phyloP scores from a whole-genome alignment of 2,113 vertebrate species.

The Scomber colias region DNA sequence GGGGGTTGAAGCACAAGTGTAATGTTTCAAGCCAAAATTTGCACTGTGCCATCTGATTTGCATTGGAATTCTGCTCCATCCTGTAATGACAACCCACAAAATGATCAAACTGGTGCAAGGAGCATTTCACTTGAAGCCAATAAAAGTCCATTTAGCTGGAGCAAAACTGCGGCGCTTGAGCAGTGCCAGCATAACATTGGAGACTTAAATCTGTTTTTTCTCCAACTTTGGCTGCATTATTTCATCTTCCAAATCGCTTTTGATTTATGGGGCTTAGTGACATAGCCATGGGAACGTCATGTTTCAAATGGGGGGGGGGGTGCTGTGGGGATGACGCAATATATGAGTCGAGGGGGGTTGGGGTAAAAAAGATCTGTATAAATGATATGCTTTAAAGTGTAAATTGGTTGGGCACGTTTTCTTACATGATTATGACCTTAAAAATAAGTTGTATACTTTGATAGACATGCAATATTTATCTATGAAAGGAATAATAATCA shows the following conservation, averaged over 20 bases:
- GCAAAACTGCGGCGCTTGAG: background rate
- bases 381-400: too few species aligned
- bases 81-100: slow-evolving; percentile 8
- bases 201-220: background rate
- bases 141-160: background rate
- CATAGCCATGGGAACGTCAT: too few species aligned
- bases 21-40: background rate
- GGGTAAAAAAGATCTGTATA: too few species aligned
- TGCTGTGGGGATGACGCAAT: too few species aligned
- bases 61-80: background rate
- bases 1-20: too few species aligned
- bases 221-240: background rate
- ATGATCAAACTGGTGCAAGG: background rate
- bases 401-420: too few species aligned
- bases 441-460: too few species aligned
- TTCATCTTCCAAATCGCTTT: background rate
- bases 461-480: too few species aligned
- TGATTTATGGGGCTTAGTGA: background rate
- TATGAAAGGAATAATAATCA: too few species aligned
- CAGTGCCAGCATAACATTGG: background rate
- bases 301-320: too few species aligned
- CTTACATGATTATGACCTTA: too few species aligned
- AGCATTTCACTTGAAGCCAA: background rate
- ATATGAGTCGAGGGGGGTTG: too few species aligned
- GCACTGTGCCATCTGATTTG: background rate